Percentiles rank a stretch among this genome's conserved stretches.
Evolutionary conservation across 2,888 invertebrate genomes (phyloP).

Genomic region (Cataglyphis rosenhaueri): DNA sequence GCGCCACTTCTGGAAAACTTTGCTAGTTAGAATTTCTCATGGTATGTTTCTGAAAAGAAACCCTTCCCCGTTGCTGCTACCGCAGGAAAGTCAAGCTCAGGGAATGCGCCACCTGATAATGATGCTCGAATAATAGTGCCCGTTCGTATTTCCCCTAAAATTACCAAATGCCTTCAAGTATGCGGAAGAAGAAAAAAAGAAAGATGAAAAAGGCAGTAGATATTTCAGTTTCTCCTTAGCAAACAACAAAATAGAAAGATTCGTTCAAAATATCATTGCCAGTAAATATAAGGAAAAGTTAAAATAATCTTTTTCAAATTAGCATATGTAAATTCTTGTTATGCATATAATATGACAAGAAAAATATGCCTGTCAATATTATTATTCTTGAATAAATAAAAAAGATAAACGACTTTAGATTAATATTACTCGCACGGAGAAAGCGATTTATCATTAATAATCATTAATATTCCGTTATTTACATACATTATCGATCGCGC

Average conservation of each 20-base stretch:
- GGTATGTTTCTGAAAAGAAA: conserved; percentile 73
- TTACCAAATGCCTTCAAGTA: conserved; percentile 31
- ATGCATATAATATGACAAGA: background rate
- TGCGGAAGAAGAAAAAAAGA: conserved; percentile 21
- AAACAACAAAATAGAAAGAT: conserved; percentile 19
- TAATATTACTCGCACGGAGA: background rate
- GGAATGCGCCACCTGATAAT: conserved; percentile 53
- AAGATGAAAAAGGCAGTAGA: background rate
- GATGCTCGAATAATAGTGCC: conserved; percentile 31
- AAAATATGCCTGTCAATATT: background rate
- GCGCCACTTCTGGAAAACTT: conserved; percentile 67
- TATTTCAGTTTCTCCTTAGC: conserved; percentile 32
- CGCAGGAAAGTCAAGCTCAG: conserved; percentile 44
- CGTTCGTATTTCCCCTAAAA: conserved; percentile 38
- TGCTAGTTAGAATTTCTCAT: conserved; percentile 77
- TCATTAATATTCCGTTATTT: conserved; percentile 22
- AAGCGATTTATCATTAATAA: background rate
- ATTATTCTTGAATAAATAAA: background rate
- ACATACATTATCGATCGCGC: background rate
- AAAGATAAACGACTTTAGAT: background rate
- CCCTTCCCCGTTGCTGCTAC: conserved; percentile 64
- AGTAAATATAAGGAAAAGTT: conserved; percentile 2
- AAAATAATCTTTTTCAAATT: conserved; percentile 19
- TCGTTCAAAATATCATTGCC: background rate
- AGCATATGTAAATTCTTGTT: background rate